These are phyloP conservation scores for Thecophora atra DNA, from an alignment of 2,888 invertebrate genomes.

Conservation along the genomic window DNA sequence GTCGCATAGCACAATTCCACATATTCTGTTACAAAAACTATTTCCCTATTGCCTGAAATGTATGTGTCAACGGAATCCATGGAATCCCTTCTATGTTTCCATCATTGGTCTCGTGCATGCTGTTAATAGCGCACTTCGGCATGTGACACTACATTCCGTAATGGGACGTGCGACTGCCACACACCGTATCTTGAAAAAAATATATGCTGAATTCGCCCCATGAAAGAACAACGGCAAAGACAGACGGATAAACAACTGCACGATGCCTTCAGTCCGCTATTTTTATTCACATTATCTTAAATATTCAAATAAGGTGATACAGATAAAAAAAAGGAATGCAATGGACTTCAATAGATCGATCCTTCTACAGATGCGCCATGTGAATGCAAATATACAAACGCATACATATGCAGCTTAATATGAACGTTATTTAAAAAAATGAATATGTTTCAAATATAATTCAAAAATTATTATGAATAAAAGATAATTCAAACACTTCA, in stretches of 20 bases:
- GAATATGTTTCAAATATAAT: no score
- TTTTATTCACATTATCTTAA: slow-evolving; percentile 32
- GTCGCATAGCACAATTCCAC: slow-evolving; percentile 46
- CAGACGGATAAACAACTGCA: slow-evolving; percentile 14
- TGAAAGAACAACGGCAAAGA: not conserved
- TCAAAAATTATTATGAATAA: no score
- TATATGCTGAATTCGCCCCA: not conserved
- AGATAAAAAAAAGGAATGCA: no score
- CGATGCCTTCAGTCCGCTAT: slow-evolving; percentile 27
- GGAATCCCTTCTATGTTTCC: not conserved
- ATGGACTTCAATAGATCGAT: no score
- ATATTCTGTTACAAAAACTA: slow-evolving; percentile 35
- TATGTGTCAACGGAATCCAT: slow-evolving; percentile 40
- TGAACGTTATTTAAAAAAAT: no score
- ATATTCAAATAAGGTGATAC: no score
- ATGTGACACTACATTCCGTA: slow-evolving; percentile 15
- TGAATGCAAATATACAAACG: no score
- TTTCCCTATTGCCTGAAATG: slow-evolving; percentile 33
- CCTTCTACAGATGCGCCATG: no score
- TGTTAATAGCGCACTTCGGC: not conserved
- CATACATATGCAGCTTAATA: no score
- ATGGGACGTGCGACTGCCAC: slow-evolving; percentile 32
- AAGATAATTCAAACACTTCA: no score
- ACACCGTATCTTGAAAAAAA: not conserved
- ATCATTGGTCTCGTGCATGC: not conserved